A percentile compares a stretch with the other conserved stretches of the same genome.
These are phyloP conservation scores for Cotesia chilonis DNA, from an alignment of 1,140 invertebrate species.

Conservation along the genomic window DNA sequence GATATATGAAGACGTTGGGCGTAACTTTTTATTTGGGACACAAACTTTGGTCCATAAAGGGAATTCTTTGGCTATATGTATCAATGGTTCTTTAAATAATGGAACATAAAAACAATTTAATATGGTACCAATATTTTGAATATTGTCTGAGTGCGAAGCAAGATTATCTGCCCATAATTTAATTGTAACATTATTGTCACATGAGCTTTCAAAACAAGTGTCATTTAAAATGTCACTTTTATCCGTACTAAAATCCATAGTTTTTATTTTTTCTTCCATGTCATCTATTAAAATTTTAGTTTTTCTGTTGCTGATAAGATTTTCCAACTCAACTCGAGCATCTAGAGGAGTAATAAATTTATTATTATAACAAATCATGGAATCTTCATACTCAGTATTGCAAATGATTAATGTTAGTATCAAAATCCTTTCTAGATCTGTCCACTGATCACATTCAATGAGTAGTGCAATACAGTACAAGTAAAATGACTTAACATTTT, in stretches of 20 bases:
- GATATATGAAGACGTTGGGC: background rate
- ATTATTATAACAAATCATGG: no score
- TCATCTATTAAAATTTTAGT: background rate
- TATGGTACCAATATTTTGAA: background rate
- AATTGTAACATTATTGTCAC: background rate
- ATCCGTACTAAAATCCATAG: background rate
- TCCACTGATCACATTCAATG: background rate
- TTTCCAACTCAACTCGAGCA: background rate
- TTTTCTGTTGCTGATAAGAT: background rate
- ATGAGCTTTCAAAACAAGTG: no score
- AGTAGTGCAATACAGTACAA: background rate
- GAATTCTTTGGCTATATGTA: background rate
- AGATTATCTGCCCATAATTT: background rate
- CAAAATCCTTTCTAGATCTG: background rate
- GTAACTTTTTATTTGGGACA: background rate
- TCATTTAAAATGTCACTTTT: background rate
- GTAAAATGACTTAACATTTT: background rate
- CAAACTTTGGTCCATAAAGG: background rate
- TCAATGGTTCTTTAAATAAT: background rate
- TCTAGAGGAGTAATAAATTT: background rate
- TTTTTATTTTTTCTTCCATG: background rate
- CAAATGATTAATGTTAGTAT: background rate
- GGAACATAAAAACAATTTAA: constrained; percentile 1
- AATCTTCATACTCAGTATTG: no score
- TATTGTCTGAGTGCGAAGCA: background rate